phyloP scores from a whole-genome alignment of 1,140 invertebrate genomes.

The Diabrotica virgifera region DNA sequence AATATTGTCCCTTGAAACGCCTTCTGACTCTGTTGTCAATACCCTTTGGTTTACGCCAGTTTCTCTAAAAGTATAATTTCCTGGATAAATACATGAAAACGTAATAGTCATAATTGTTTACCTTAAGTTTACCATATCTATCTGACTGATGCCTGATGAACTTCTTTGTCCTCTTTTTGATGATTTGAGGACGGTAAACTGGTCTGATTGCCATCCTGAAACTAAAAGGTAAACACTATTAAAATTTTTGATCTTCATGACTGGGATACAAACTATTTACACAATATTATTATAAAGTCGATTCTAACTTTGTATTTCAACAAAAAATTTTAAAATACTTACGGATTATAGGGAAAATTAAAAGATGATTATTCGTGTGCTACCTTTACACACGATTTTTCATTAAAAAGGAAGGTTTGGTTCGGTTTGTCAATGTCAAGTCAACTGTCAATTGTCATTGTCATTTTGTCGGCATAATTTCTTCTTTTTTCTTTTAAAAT shows the following conservation, averaged over 20 bases:
- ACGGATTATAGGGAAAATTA: slow-evolving; percentile 6
- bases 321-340: slow-evolving; percentile 5
- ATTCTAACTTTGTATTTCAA: not conserved
- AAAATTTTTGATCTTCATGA: not conserved
- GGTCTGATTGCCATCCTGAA: slow-evolving; percentile 62
- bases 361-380: not conserved
- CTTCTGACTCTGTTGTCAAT: slow-evolving; percentile 99
- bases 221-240: slow-evolving; percentile 12
- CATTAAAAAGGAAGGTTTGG: not conserved
- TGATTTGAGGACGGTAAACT: slow-evolving; percentile 81
- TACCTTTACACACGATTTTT: not conserved
- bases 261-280: not conserved
- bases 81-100: not conserved
- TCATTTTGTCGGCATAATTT: not conserved
- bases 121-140: slow-evolving; percentile 92
- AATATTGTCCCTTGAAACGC: slow-evolving; percentile 96
- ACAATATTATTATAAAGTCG: not conserved
- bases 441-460: not conserved
- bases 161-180: slow-evolving; percentile 95
- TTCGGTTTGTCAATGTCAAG: too few species aligned
- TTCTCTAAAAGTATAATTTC: slow-evolving; percentile 56
- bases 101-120: slow-evolving; percentile 41
- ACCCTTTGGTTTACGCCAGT: slow-evolving; percentile 93
- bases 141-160: slow-evolving; percentile 97
- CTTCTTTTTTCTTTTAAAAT: not conserved